Conservation (phyloP, 1,140 invertebrate species). For the Melanaphis sacchari region DNA sequence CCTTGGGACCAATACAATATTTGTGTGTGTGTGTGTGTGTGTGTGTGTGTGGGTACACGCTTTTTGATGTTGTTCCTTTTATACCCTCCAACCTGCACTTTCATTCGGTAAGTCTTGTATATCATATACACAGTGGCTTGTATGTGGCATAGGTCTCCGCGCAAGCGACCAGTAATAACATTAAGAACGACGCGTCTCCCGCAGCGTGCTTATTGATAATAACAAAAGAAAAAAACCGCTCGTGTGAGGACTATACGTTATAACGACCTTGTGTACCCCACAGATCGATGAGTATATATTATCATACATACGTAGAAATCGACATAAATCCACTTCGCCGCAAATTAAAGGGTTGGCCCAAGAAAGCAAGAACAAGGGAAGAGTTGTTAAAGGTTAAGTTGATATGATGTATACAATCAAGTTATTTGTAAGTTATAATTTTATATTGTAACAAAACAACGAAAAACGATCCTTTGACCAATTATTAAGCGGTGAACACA, state of each 20-base stretch:
- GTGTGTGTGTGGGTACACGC: neutral
- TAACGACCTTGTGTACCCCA: neutral
- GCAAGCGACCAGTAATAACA: constrained; percentile 16
- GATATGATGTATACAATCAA: no score
- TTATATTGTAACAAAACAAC: no score
- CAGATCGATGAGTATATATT: no score
- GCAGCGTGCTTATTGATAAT: neutral
- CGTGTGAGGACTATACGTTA: neutral
- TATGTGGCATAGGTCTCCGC: neutral
- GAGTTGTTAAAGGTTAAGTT: neutral
- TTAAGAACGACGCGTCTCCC: neutral
- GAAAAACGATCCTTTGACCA: no score
- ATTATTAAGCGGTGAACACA: no score
- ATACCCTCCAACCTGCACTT: neutral
- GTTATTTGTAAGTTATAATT: no score
- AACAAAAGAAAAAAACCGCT: neutral
- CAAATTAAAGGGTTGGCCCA: neutral
- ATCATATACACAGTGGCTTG: neutral
- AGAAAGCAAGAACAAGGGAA: neutral
- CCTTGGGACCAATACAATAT: constrained; percentile 5
- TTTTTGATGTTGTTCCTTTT: constrained; percentile 7
- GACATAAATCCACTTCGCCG: neutral
- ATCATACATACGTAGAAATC: no score
- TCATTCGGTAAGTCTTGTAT: neutral
- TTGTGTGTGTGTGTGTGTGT: neutral